Conservation (phyloP, 2,797 vertebrate species). For the Echiichthys vipera region DNA sequence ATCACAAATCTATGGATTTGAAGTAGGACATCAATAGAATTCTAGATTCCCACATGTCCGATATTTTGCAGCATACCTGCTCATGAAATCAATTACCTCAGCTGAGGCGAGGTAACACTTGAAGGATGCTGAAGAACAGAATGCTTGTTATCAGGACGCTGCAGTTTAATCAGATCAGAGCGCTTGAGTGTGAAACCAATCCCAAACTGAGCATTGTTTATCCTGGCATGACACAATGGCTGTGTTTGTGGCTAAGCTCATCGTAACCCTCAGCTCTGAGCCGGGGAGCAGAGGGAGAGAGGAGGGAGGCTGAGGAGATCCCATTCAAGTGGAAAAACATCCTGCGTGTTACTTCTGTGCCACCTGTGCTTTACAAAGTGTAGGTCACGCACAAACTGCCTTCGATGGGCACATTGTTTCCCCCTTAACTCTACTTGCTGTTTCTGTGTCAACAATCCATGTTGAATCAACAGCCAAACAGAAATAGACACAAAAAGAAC, state of each 20-base stretch:
- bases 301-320: background rate
- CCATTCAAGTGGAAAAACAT: conserved; percentile 25
- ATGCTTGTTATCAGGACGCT: conserved; percentile 51
- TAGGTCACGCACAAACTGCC: conserved; percentile 2
- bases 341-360: background rate
- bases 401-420: background rate
- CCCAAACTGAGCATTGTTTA: conserved; percentile 49
- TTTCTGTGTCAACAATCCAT: conserved; percentile 3
- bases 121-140: conserved; percentile 42
- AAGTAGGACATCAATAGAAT: conserved; percentile 34
- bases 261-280: conserved; percentile 9
- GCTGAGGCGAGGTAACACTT: conserved; percentile 35
- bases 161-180: conserved; percentile 59
- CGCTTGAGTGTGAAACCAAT: conserved; percentile 63
- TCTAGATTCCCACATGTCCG: conserved; percentile 38
- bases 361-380: background rate
- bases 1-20: conserved; percentile 11
- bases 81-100: conserved; percentile 56
- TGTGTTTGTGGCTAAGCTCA: conserved; percentile 38
- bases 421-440: background rate
- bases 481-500: background rate
- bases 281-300: background rate
- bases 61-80: conserved; percentile 17
- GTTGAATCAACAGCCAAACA: conserved; percentile 11
- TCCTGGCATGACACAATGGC: conserved; percentile 34